Evolutionary conservation across 2,797 vertebrate species (phyloP).

Genomic region (Prionace glauca): DNA sequence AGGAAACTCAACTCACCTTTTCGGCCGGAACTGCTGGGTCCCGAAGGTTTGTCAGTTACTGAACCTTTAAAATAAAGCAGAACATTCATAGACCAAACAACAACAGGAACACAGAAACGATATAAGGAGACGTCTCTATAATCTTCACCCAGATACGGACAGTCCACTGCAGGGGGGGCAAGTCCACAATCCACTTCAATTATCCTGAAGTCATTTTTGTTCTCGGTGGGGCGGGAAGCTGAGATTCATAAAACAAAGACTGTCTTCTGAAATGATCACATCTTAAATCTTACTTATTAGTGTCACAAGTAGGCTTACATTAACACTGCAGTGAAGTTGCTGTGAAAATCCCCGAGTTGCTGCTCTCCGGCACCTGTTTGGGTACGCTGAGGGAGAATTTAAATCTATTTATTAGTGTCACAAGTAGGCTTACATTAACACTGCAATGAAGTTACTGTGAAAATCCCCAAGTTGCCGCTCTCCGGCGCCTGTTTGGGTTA

Average conservation of each 20-base stretch:
- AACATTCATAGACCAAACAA: not conserved
- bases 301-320: too few species aligned
- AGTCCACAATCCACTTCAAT: not conserved
- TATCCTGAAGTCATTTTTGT: not conserved
- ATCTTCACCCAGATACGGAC: not conserved
- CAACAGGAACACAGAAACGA: not conserved
- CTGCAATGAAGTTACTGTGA: too few species aligned
- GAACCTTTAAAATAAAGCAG: conserved; percentile 67
- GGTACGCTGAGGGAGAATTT: too few species aligned
- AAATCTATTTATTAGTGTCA: too few species aligned
- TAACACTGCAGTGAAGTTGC: too few species aligned
- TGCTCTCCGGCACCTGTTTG: too few species aligned
- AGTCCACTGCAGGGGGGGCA: not conserved
- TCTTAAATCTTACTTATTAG: too few species aligned
- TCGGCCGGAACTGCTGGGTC: conserved; percentile 83
- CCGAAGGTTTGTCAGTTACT: conserved; percentile 88
- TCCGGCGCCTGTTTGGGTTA: too few species aligned
- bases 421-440: too few species aligned
- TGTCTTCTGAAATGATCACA: not conserved
- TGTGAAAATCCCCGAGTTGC: too few species aligned
- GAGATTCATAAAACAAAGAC: not conserved
- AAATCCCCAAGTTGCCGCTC: too few species aligned
- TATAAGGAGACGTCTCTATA: not conserved
- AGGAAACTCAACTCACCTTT: conserved; percentile 79
- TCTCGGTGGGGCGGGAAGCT: not conserved